Conservation (phyloP, 1,140 invertebrate species). For the Phthorimaea operculella region DNA sequence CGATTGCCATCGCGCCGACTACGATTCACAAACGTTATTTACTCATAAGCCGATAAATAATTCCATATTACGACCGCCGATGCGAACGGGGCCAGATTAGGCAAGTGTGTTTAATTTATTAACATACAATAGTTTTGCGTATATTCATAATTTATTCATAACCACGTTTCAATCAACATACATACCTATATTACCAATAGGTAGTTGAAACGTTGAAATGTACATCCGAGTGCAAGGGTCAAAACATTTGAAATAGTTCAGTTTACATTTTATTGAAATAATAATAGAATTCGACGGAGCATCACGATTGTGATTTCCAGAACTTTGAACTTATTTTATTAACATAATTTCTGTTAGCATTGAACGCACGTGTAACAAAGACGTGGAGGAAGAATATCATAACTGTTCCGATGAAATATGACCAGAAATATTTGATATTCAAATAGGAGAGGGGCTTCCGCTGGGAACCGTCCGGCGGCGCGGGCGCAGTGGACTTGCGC, state of each 20-base stretch:
- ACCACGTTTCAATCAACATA: slow-evolving; percentile 9
- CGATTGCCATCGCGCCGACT: slow-evolving; percentile 35
- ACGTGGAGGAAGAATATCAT: slow-evolving; percentile 62
- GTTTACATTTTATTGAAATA: slow-evolving; percentile 16
- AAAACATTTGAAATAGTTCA: neutral
- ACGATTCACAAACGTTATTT: slow-evolving; percentile 22
- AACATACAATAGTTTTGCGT: slow-evolving; percentile 21
- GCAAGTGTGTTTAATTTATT: slow-evolving; percentile 15
- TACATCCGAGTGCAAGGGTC: too few species aligned
- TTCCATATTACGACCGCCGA: slow-evolving; percentile 22
- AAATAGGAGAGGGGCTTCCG: slow-evolving; percentile 60
- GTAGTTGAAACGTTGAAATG: too few species aligned
- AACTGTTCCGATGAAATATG: slow-evolving; percentile 64
- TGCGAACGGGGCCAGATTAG: slow-evolving; percentile 13
- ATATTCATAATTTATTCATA: slow-evolving; percentile 19
- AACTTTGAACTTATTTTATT: slow-evolving; percentile 29
- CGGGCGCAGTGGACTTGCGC: slow-evolving; percentile 29
- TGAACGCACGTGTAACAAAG: slow-evolving; percentile 51
- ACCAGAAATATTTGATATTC: slow-evolving; percentile 63
- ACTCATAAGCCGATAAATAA: slow-evolving; percentile 37
- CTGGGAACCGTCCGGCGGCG: slow-evolving; percentile 39
- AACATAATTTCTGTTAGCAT: slow-evolving; percentile 42
- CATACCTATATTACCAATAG: neutral
- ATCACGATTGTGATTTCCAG: slow-evolving; percentile 7
- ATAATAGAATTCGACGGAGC: neutral